These are phyloP conservation scores for Pangasius djambal DNA, from an alignment of 2,797 vertebrate species.

Conservation along the genomic window DNA sequence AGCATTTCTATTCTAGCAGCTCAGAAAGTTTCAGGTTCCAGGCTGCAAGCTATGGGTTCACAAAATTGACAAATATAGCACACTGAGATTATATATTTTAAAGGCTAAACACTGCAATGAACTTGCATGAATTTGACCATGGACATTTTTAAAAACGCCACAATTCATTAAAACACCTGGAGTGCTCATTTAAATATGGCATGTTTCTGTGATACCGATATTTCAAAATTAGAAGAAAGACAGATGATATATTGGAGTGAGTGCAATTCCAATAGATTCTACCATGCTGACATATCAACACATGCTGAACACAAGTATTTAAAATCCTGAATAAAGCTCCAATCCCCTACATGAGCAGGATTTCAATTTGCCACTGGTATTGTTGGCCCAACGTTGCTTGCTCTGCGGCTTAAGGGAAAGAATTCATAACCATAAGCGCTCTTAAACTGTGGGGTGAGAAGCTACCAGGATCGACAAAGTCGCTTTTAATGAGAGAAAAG, in stretches of 20 bases:
- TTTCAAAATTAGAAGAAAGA: background rate
- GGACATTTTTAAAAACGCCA: too few species aligned
- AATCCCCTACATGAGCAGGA: conserved; percentile 63
- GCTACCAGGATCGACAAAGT: conserved; percentile 50
- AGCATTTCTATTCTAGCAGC: background rate
- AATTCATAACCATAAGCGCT: conserved; percentile 54
- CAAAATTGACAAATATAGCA: background rate
- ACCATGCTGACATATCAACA: conserved; percentile 24
- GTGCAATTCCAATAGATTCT: background rate
- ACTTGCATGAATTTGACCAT: background rate
- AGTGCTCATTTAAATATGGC: background rate
- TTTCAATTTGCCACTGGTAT: conserved; percentile 74
- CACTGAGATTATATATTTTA: background rate
- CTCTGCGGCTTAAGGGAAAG: conserved; percentile 65
- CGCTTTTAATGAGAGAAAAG: conserved; percentile 68
- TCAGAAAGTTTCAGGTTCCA: background rate
- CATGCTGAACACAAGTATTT: conserved; percentile 57
- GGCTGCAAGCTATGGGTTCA: background rate
- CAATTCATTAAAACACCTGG: background rate
- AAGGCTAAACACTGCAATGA: background rate
- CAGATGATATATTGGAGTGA: background rate
- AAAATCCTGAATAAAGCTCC: conserved; percentile 65
- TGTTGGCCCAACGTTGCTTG: conserved; percentile 78
- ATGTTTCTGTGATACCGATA: background rate
- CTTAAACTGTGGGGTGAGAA: conserved; percentile 48